Evolutionary conservation across 2,113 vertebrate species (phyloP), one percentile per base, ranked within the genome.

Genomic region (Rhabdornis inornatus): DNA sequence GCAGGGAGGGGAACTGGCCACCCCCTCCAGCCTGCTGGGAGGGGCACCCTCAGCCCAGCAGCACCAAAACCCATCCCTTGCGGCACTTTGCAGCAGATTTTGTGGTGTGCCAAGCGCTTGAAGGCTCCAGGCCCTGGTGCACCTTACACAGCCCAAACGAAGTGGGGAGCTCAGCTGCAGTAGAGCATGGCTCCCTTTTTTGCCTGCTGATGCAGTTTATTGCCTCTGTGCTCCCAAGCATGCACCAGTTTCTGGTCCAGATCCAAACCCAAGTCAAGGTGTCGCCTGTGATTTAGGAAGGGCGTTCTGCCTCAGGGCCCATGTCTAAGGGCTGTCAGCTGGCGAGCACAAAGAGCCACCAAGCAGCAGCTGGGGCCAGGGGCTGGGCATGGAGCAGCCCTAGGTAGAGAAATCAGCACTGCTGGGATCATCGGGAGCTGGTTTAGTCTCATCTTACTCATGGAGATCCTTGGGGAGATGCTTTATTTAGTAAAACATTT

Each of bases 261-360:
- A 75, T 89, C 95, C 80, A 95, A 89, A 87, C 40, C 37, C 88
- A 87, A 81, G 86, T 4, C 92, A 90, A 89, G 88, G 88, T 89
- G 56, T 75, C 28, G 8, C 44, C 69, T 72, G 72, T 90, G 86
- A 96, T 96, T 97, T 94, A 94, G 76, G 57, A 89, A 89, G 72
- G 69, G 72, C 24, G 17, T 95, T 78, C 70, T 49, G 83, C 79
- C 75, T 96, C 80, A 65, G 80, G 83, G 40, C 90, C 72, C 53
- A 1, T 30, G 18, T 22, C 75, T 70, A 35, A 92, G 64, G 87
- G 75, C 80, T 90, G 12, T 63, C 31, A 61, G 82, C 56, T 47
- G 78, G 52, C 5, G 71, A 77, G 69, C 64, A 75, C 88, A n/a
- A 77, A 91, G 69, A 71, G 55, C 8, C 24, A 60, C 71, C 2